These are phyloP conservation scores for Drosophila setosimentum DNA, from an alignment of 2,888 invertebrate species.

Conservation along the genomic window DNA sequence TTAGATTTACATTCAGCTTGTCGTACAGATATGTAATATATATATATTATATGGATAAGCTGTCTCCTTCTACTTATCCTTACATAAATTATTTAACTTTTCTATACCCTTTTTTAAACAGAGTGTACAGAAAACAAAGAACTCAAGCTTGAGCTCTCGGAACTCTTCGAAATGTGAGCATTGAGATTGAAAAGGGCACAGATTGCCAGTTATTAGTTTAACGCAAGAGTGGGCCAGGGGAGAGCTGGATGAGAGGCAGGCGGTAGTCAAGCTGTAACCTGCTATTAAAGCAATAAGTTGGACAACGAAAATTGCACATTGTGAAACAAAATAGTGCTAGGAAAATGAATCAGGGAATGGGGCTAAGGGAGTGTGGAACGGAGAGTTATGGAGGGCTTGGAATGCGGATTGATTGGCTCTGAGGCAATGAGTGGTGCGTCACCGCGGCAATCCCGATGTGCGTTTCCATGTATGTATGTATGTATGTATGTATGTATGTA, in stretches of 20 bases:
- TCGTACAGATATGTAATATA: neutral
- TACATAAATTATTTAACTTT: neutral
- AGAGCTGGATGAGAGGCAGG: slow-evolving; percentile 1
- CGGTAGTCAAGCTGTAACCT: slow-evolving; percentile 29
- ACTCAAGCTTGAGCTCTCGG: slow-evolving; percentile 11
- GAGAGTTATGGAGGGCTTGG: slow-evolving; percentile 16
- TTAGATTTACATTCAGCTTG: neutral
- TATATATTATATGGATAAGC: neutral
- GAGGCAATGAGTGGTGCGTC: slow-evolving; percentile 38
- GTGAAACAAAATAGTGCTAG: slow-evolving; percentile 38
- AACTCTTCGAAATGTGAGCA: slow-evolving; percentile 42
- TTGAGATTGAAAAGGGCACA: slow-evolving; percentile 62
- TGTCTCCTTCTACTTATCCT: neutral
- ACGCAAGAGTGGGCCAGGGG: slow-evolving; percentile 2
- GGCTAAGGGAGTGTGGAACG: slow-evolving; percentile 2
- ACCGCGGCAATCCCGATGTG: slow-evolving; percentile 30
- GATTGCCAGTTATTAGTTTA: slow-evolving; percentile 65
- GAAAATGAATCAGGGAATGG: slow-evolving; percentile 36
- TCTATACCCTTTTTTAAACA: neutral
- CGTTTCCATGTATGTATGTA: slow-evolving; percentile 15
- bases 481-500: too few species aligned
- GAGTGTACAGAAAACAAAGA: slow-evolving; percentile 30
- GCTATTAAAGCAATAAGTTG: slow-evolving; percentile 71
- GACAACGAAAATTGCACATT: slow-evolving; percentile 66
- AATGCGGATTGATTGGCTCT: slow-evolving; percentile 46